Percentiles rank a stretch among this genome's conserved stretches.
Conservation (phyloP, 2,888 invertebrate species). For the Amblyjoppa fuscipennis region DNA sequence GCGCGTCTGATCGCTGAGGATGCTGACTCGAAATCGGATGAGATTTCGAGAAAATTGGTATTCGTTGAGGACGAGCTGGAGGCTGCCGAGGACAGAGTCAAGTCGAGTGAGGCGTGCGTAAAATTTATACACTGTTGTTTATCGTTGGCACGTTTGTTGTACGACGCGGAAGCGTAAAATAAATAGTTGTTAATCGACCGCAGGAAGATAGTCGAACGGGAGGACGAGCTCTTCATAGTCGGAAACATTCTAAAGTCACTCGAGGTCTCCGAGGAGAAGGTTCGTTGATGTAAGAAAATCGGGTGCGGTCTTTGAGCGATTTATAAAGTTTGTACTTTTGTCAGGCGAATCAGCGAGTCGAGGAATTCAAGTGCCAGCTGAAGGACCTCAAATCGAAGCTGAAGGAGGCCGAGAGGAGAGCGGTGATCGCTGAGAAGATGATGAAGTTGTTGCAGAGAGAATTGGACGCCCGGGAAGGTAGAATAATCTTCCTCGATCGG, state of each 20-base stretch:
- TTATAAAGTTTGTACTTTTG: conserved; percentile 49
- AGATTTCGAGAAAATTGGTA: conserved; percentile 89
- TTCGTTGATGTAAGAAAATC: conserved; percentile 73
- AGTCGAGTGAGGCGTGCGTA: conserved; percentile 87
- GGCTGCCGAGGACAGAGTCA: conserved; percentile 89
- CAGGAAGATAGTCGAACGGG: conserved; percentile 89
- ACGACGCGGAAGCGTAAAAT: conserved; percentile 4
- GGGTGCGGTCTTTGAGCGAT: conserved; percentile 7
- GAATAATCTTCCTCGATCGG: not conserved
- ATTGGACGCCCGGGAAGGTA: conserved; percentile 90
- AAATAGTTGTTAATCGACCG: conserved; percentile 47
- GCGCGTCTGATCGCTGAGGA: conserved; percentile 90
- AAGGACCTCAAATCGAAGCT: conserved; percentile 78
- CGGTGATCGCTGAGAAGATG: conserved; percentile 90
- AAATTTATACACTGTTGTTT: conserved; percentile 18
- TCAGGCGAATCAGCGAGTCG: conserved; percentile 88
- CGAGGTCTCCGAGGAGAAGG: conserved; percentile 89
- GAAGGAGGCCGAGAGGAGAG: conserved; percentile 87
- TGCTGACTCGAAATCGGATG: conserved; percentile 90
- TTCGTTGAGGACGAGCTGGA: conserved; percentile 90
- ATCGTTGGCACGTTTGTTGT: not conserved
- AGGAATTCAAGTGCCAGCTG: conserved; percentile 87
- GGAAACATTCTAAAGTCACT: conserved; percentile 91
- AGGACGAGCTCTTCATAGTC: conserved; percentile 90
- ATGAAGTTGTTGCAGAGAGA: conserved; percentile 91